These are phyloP conservation scores for Trachelus iudaicus DNA, from an alignment of 2,888 invertebrate genomes.

Conservation along the genomic window DNA sequence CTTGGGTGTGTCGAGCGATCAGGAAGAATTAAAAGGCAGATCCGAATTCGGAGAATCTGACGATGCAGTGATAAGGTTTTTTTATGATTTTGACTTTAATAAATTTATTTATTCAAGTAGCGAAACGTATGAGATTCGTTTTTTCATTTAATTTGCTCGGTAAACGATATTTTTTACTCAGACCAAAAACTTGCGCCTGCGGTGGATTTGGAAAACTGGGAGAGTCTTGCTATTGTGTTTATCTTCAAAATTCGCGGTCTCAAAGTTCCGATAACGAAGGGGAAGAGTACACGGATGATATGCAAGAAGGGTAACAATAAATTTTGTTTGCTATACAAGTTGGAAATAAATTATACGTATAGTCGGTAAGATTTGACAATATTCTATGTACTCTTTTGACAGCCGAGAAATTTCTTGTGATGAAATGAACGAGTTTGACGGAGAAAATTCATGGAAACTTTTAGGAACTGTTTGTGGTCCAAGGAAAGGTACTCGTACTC, in stretches of 20 bases:
- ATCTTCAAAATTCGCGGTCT: neutral
- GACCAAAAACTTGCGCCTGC: slow-evolving; percentile 22
- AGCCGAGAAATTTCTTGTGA: slow-evolving; percentile 11
- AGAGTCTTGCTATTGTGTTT: slow-evolving; percentile 16
- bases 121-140: neutral
- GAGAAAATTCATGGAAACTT: slow-evolving; percentile 14
- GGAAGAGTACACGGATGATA: neutral
- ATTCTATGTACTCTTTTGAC: slow-evolving; percentile 5
- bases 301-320: neutral
- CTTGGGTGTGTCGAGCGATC: neutral
- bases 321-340: neutral
- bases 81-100: neutral
- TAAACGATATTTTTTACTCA: slow-evolving; percentile 7
- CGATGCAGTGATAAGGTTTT: neutral
- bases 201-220: slow-evolving; percentile 18
- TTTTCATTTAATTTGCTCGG: neutral
- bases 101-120: neutral
- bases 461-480: slow-evolving; percentile 13
- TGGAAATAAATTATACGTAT: neutral
- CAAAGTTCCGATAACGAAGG: neutral
- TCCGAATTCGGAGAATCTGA: neutral
- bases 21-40: neutral
- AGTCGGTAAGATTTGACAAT: neutral
- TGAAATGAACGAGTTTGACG: slow-evolving; percentile 7
- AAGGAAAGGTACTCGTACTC: neutral